Base-by-base conservation (phyloP, 1,140 invertebrate species). In the Drosophila sturtevanti region DNA sequence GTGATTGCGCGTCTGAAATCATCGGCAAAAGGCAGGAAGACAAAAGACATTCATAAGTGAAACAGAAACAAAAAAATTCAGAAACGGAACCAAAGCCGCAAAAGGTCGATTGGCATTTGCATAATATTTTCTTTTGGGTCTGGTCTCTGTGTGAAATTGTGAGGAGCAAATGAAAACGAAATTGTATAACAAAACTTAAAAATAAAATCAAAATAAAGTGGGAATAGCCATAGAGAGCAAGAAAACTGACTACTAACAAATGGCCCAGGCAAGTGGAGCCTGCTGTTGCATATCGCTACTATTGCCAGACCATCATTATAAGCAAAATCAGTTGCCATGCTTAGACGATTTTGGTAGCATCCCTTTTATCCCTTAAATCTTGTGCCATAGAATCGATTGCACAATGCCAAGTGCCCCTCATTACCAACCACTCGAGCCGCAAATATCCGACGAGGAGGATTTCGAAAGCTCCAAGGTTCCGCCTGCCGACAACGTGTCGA, bases 381-480 rank as follows among this genome's bases (percentile, higher is more conserved):
- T n/a, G 34, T 35, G 18, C 73, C 41, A 41, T 38, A 55, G 37
- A 56, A 35, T 18, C 54, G n/a, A 35, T 34, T 14, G 54, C 51
- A 81, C 55, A 70, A 90, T 90, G 86, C 77, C 86, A 55, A 90
- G 81, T 71, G 86, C 86, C 65, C 79, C 86, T 63, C 79, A 86
- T 22, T 90, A 90, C 27, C 76, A 79, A 67, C 70, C 86, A 68
- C 81, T 89, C 44, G 73, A 58, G 59, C 48, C 51, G 31, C 84
- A 62, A 24, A 54, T 72, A 44, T 81, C 69, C 54, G 60, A 86
- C 68, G 71, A 85, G 55, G 68, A 66, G 48, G 59, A 72, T 59
- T 68, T 69, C 27, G 68, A 68, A 7, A n/a, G 69, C 54, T 56
- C 10, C 22, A 31, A 63, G 51, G 24, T 54, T 31, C 18, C 54